A percentile compares a stretch with the other conserved stretches of the same genome.
phyloP scores from a whole-genome alignment of 2,113 vertebrate genomes.

The Spea bombifrons region DNA sequence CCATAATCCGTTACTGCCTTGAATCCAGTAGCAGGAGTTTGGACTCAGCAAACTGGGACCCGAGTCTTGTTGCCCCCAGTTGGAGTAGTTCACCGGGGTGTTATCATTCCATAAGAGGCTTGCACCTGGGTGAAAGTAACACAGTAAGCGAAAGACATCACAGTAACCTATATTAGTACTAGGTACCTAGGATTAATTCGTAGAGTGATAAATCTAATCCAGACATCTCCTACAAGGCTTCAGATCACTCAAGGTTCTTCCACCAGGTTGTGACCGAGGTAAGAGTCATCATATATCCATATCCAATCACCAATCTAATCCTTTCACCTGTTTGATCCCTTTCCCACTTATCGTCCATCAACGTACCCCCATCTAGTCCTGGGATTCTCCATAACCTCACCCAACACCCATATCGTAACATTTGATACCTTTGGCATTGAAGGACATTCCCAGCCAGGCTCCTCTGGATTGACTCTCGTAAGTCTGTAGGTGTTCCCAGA shows the following conservation, averaged over 20 bases:
- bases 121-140: constrained; percentile 64
- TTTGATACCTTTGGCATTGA: constrained; percentile 80
- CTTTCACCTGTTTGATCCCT: too few species aligned
- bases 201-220: too few species aligned
- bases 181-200: too few species aligned
- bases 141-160: neutral
- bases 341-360: too few species aligned
- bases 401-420: too few species aligned
- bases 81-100: constrained; percentile 80
- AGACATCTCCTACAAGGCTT: too few species aligned
- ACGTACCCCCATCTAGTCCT: too few species aligned
- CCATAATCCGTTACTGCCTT: constrained; percentile 90
- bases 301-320: too few species aligned
- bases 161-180: neutral
- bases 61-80: constrained; percentile 84
- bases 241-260: too few species aligned
- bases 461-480: constrained; percentile 78
- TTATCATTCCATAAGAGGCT: constrained; percentile 86
- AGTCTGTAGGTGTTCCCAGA: constrained; percentile 92
- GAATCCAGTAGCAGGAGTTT: constrained; percentile 97
- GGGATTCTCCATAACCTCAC: too few species aligned
- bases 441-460: constrained; percentile 92
- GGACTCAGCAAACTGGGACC: constrained; percentile 87
- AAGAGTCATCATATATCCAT: too few species aligned
- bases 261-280: too few species aligned